Base-by-base conservation (phyloP, 2,113 vertebrate species). In the Haemorhous mexicanus region DNA sequence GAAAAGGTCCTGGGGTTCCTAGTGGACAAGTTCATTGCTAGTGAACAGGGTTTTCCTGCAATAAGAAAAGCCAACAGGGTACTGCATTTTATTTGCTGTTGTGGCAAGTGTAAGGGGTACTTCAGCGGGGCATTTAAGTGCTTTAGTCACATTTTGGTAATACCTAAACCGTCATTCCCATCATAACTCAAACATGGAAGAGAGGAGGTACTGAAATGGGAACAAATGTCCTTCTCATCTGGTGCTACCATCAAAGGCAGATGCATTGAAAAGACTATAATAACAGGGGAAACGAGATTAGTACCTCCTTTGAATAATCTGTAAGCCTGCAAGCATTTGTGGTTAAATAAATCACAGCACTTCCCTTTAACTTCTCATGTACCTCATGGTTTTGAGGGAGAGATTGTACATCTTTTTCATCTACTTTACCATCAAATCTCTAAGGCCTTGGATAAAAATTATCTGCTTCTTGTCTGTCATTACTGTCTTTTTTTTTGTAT, bases 41-140 rank as follows among this genome's bases (percentile, higher is more conserved):
- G 12, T 27, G 32, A 55, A 23, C 26, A 63, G 26, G 10, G 5
- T 33, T 14, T 53, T 27, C 27, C 24, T 53, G 53, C 21, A 47
- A 20, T 19, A 55, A 37, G 28, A 50, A 39, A 44, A 19, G 4
- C 2, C 21, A 19, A 3, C 13, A 47, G 24, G 16, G 7, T 21
- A 26, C 23, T 85, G 22, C 9, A 17, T 61, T 80, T 79, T 58
- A 26, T 83, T 63, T 76, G 24, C 13, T 64, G 3, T 9, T 64
- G 14, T 73, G 41, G 9, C 0, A 6, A 56, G 5, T 10, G 7
- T 28, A 43, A 59, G 18, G 20, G 14, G 6, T 56, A 19, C 3
- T 5, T 90, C 67, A 63, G 8, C 15, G 24, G 19, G 32, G 4
- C 14, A 37, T 78, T 84, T 56, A 30, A 3, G 30, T 56, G 20